These are phyloP conservation scores for Malacosoma neustria DNA, from an alignment of 2,888 invertebrate genomes.

Conservation along the genomic window DNA sequence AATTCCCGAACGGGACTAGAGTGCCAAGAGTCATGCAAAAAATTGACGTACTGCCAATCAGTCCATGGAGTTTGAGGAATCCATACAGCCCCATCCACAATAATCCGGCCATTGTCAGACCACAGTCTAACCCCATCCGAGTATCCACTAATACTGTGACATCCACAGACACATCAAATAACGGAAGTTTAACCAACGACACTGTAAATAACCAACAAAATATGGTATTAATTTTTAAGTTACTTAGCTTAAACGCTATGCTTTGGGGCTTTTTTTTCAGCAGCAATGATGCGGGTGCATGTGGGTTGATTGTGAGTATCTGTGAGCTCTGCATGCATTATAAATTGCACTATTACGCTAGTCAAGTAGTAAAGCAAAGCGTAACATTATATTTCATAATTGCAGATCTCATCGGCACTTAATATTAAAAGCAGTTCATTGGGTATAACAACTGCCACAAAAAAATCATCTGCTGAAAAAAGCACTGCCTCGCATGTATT, in stretches of 20 bases:
- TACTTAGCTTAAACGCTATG: conserved; percentile 66
- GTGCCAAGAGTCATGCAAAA: conserved; percentile 79
- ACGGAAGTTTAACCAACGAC: conserved; percentile 70
- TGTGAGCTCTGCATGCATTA: conserved; percentile 48
- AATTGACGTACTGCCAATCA: conserved; percentile 76
- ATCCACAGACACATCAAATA: conserved; percentile 72
- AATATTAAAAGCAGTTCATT: conserved; percentile 68
- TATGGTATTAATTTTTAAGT: conserved; percentile 70
- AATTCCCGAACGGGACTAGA: conserved; percentile 86
- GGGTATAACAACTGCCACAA: conserved; percentile 61
- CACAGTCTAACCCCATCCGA: conserved; percentile 74
- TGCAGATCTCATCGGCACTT: conserved; percentile 71
- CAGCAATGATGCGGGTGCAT: conserved; percentile 29
- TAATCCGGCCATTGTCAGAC: conserved; percentile 73
- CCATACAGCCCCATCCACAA: conserved; percentile 77
- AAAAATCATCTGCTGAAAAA: conserved; percentile 61
- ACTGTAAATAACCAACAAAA: conserved; percentile 73
- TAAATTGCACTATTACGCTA: conserved; percentile 37
- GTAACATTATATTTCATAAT: conserved; percentile 67
- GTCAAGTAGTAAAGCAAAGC: conserved; percentile 38
- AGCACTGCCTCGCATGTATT: conserved; percentile 74
- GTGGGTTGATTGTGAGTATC: conserved; percentile 25
- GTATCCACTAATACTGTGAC: conserved; percentile 81
- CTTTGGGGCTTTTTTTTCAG: conserved; percentile 54
- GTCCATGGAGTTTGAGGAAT: conserved; percentile 75